These are phyloP conservation scores for Sminthurides aquaticus DNA, from an alignment of 2,888 invertebrate species.

Conservation along the genomic window DNA sequence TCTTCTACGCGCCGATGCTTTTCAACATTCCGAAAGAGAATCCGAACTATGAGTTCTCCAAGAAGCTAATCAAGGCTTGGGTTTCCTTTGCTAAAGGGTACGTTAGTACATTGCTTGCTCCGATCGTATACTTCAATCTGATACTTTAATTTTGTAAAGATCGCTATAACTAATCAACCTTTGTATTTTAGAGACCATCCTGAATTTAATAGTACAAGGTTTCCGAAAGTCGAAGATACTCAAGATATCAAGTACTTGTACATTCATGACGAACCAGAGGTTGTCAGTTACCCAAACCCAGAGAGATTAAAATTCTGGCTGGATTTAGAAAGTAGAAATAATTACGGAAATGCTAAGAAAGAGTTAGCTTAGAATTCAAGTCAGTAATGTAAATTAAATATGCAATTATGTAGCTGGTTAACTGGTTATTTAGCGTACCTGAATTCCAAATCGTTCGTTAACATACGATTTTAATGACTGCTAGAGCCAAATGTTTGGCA, in stretches of 20 bases:
- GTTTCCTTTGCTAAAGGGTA: background rate
- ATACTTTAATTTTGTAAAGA: background rate
- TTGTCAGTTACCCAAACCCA: background rate
- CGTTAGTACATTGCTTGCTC: background rate
- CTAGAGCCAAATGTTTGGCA: no score
- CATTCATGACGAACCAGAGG: background rate
- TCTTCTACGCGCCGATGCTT: background rate
- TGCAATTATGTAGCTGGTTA: no score
- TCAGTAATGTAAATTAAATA: no score
- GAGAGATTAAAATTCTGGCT: background rate
- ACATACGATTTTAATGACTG: no score
- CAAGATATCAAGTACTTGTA: background rate
- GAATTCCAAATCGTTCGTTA: no score
- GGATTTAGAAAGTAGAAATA: background rate
- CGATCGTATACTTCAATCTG: background rate
- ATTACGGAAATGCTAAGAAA: no score
- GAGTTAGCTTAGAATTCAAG: no score
- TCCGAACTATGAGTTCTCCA: background rate
- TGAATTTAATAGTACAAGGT: background rate
- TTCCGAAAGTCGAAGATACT: background rate
- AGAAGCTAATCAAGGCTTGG: background rate
- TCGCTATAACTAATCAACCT: background rate
- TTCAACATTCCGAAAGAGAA: conserved; percentile 1
- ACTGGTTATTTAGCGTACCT: no score
- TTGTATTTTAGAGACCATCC: background rate